Evolutionary conservation across 1,140 invertebrate genomes (phyloP).

Genomic region (Ephestia elutella): DNA sequence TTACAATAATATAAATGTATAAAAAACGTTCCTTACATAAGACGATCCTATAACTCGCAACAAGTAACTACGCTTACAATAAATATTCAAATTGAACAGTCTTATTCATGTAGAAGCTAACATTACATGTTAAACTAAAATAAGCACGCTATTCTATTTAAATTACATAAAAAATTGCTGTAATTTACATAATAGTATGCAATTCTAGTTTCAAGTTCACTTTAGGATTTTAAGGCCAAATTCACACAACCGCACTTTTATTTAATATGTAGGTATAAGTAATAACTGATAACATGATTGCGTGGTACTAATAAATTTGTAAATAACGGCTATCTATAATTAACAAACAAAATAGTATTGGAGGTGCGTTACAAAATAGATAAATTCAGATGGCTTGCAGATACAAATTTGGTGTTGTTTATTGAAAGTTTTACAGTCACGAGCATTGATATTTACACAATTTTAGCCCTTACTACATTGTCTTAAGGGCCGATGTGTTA

Average conservation of each 20-base stretch:
- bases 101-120: neutral
- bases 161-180: neutral
- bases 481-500: too few relatives aligned
- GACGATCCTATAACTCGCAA: neutral
- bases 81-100: constrained; percentile 6
- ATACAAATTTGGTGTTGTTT: too few relatives aligned
- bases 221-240: neutral
- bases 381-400: too few relatives aligned
- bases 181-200: neutral
- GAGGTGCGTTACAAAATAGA: too few relatives aligned
- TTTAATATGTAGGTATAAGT: too few relatives aligned
- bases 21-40: neutral
- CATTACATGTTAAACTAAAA: neutral
- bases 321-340: too few relatives aligned
- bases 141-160: neutral
- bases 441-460: too few relatives aligned
- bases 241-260: neutral
- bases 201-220: neutral
- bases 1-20: neutral
- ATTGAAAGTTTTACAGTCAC: too few relatives aligned
- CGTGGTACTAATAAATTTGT: too few relatives aligned
- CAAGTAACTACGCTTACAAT: neutral
- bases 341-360: too few relatives aligned
- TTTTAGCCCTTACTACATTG: too few relatives aligned
- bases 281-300: too few relatives aligned